These are phyloP conservation scores for Hetaerina titia DNA, from an alignment of 2,888 invertebrate species.

Conservation along the genomic window DNA sequence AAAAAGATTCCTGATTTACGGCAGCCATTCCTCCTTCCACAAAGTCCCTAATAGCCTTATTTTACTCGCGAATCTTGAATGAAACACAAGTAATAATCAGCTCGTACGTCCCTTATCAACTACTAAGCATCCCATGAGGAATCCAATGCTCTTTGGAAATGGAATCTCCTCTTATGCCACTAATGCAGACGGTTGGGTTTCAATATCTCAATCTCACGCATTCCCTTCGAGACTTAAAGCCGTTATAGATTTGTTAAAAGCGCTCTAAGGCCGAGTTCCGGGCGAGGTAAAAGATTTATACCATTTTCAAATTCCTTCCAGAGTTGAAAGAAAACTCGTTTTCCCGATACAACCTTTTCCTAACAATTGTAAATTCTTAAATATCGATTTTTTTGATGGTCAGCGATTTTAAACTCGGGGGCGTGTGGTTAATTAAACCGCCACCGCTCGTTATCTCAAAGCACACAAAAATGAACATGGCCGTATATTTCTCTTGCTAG, in stretches of 20 bases:
- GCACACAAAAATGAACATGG: background rate
- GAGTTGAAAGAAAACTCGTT: background rate
- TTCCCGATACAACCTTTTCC: background rate
- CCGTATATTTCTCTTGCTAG: background rate
- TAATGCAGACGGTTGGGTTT: background rate
- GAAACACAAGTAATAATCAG: too few relatives aligned
- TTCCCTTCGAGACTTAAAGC: background rate
- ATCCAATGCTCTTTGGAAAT: too few relatives aligned
- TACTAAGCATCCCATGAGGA: too few relatives aligned
- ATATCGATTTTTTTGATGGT: background rate
- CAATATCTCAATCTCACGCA: background rate
- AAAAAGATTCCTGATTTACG: too few relatives aligned
- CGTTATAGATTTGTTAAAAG: background rate
- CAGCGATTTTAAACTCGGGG: background rate
- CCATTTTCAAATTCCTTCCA: background rate
- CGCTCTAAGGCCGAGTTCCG: background rate
- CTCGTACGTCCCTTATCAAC: too few relatives aligned
- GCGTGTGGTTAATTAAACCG: background rate
- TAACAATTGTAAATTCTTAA: background rate
- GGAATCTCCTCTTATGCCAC: background rate
- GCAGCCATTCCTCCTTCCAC: too few relatives aligned
- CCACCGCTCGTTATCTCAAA: background rate
- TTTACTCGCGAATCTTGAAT: too few relatives aligned
- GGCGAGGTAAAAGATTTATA: background rate
- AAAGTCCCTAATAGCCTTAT: too few relatives aligned